Evolutionary conservation across 2,888 invertebrate species (phyloP), one percentile per base, ranked within the genome.

Genomic region (Masnerella sp.): DNA sequence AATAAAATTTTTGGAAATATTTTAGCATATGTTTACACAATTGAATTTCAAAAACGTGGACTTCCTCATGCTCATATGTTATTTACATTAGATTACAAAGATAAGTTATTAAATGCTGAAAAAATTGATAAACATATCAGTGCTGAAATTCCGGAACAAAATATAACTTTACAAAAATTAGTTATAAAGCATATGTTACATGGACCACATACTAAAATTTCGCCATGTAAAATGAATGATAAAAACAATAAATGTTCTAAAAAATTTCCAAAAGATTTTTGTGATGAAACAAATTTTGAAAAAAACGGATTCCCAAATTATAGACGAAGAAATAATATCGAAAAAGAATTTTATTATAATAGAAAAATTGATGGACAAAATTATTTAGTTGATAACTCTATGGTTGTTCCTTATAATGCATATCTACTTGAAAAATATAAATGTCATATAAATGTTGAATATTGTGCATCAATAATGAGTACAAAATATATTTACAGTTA

Each of bases 391-490:
- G 34, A 54, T 11, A 54, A 54, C 17, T 30, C 28, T 25, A 47
- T 47, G 28, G 47, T 30, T 47, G 47, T 47, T 5, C 47, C 43
- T 1, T 43, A 25, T 40, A 76, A 73, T 52, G 15, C 58, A 15
- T 14, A 28, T 36, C 12, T 69, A 15, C 20, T 69, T 3, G 49
- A 38, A 68, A 73, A 59, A 61, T 72, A 65, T 65, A 51, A 54
- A 17, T 71, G 62, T 51, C 65, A 73, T 32, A 69, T 74, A 2
- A 72, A 75, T 42, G 69, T 74, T 22, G 72, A 77, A 52, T 71
- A 71, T 71, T 74, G 74, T 58, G 65, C 70, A 32, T 75, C 51
- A 0, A 61, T 75, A n/a, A n/a, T n/a, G n/a, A n/a, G n/a, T n/a
- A n/a, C n/a, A n/a, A n/a, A n/a, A n/a, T n/a, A n/a, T n/a, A n/a